phyloP scores from a whole-genome alignment of 2,797 vertebrate genomes.

The Uromys caudimaculatus region DNA sequence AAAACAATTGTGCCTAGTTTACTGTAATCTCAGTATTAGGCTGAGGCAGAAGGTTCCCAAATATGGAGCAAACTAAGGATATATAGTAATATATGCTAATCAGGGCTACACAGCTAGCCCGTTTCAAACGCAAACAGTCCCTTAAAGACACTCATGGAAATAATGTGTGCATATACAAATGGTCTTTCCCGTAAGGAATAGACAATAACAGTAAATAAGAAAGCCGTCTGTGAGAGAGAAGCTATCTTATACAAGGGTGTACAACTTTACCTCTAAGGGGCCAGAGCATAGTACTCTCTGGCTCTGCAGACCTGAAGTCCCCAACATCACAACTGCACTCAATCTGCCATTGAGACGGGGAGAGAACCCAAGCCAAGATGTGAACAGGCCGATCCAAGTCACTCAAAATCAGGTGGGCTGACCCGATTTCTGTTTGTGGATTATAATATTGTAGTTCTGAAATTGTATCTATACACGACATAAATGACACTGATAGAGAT shows the following conservation, averaged over 20 bases:
- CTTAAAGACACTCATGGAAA: neutral
- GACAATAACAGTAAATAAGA: neutral
- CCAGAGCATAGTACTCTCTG: neutral
- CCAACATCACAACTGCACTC: neutral
- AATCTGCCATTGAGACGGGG: neutral
- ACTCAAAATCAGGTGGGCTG: neutral
- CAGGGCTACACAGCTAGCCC: neutral
- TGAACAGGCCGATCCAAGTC: rapidly evolving
- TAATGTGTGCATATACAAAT: neutral
- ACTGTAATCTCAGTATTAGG: neutral
- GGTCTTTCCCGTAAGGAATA: neutral
- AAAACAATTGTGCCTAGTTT: neutral
- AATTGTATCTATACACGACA: neutral
- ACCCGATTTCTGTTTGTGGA: neutral
- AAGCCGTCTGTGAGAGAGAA: neutral
- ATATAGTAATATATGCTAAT: neutral
- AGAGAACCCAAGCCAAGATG: neutral
- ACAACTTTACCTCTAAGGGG: neutral
- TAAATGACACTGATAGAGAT: neutral
- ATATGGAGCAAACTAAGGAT: neutral
- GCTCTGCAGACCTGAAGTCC: neutral
- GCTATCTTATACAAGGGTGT: neutral
- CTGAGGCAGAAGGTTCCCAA: neutral
- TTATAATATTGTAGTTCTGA: neutral
- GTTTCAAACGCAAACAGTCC: too few species aligned